A percentile compares a stretch with the other conserved stretches of the same genome.
phyloP scores from a whole-genome alignment of 2,888 invertebrate species.

The Sinelater perroti region DNA sequence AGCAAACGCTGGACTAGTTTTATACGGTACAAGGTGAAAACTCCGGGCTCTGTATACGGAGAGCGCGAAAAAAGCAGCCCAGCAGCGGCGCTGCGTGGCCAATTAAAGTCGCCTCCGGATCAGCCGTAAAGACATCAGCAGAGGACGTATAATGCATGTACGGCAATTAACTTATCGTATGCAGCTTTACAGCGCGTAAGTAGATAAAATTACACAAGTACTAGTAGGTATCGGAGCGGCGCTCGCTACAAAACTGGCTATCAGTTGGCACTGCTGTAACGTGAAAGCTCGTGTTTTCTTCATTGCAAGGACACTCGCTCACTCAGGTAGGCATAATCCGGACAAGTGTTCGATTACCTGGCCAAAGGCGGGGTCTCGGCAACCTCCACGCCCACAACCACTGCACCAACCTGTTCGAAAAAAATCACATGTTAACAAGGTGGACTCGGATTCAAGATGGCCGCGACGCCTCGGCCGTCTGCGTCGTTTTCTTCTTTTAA shows the following conservation, averaged over 20 bases:
- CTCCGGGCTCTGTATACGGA: no score
- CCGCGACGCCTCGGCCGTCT: conserved; percentile 58
- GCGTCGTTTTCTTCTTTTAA: conserved; percentile 56
- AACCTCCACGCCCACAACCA: conserved; percentile 54
- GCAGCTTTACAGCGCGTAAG: conserved; percentile 34
- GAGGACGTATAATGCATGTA: conserved; percentile 24
- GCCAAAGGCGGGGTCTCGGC: conserved; percentile 50
- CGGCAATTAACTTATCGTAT: conserved; percentile 38
- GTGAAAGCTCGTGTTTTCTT: conserved; percentile 47
- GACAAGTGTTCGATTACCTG: conserved; percentile 57
- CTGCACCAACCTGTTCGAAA: conserved; percentile 57
- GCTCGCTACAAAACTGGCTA: conserved; percentile 37
- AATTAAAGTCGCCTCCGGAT: conserved; percentile 14
- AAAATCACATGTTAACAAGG: conserved; percentile 60
- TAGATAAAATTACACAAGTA: conserved; percentile 42
- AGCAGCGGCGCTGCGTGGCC: no score
- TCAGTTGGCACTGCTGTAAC: conserved; percentile 40
- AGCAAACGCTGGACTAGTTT: no score
- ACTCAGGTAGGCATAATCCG: conserved; percentile 50
- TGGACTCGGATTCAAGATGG: conserved; percentile 58
- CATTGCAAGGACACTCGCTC: conserved; percentile 48
- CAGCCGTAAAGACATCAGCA: conserved; percentile 22
- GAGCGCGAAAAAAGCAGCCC: neutral
- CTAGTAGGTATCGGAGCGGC: conserved; percentile 28
- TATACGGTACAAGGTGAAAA: no score